Evolutionary conservation across 2,113 vertebrate genomes (phyloP).

Genomic region (Galemys pyrenaicus): DNA sequence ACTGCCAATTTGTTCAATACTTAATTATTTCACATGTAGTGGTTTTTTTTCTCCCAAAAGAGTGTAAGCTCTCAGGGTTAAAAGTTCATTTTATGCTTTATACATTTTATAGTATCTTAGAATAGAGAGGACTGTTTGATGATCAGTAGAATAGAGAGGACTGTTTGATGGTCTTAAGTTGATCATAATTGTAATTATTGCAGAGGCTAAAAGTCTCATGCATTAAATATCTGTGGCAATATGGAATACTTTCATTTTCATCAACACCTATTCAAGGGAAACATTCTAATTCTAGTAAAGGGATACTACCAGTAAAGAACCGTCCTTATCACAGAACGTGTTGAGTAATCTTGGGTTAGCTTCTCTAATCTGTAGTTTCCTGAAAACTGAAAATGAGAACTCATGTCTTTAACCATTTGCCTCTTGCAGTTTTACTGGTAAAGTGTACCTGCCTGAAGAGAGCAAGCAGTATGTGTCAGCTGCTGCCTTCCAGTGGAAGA

Average conservation of each 20-base stretch:
- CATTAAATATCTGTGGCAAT: neutral
- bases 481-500: neutral
- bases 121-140: neutral
- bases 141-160: neutral
- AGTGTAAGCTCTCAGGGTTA: neutral
- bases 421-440: neutral
- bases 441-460: neutral
- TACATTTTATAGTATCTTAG: neutral
- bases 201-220: neutral
- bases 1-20: neutral
- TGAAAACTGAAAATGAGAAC: slow-evolving; percentile 53
- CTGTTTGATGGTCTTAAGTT: neutral
- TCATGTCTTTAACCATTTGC: slow-evolving; percentile 3
- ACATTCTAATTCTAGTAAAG: slow-evolving; percentile 19
- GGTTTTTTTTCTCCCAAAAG: neutral
- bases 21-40: neutral
- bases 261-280: neutral
- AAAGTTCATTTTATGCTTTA: neutral
- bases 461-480: neutral
- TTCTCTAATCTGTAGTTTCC: slow-evolving; percentile 41
- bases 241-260: neutral
- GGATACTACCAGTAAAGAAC: neutral
- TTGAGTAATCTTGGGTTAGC: slow-evolving; percentile 13
- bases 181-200: neutral
- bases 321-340: neutral